These are phyloP conservation scores for Pachliopta kotzebuea DNA, from an alignment of 2,888 invertebrate species.

Conservation along the genomic window DNA sequence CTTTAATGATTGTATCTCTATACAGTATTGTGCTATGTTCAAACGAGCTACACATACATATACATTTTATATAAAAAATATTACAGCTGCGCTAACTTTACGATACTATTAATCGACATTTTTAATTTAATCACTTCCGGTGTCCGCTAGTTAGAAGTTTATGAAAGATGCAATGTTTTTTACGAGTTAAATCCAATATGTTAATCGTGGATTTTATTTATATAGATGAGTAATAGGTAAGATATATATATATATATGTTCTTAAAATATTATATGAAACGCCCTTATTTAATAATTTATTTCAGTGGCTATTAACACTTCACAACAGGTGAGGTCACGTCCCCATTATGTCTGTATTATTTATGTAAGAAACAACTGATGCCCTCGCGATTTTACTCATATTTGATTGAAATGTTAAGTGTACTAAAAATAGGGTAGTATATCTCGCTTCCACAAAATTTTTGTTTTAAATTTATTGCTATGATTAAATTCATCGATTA, in stretches of 20 bases:
- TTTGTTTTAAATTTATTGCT: background rate
- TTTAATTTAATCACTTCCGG: constrained; percentile 2
- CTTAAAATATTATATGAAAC: background rate
- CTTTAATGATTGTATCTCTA: background rate
- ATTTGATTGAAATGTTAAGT: background rate
- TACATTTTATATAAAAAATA: background rate
- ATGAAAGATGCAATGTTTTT: constrained; percentile 1
- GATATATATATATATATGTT: background rate
- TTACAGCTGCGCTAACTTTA: background rate
- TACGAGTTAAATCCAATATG: background rate
- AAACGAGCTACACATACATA: background rate
- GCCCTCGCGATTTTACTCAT: background rate
- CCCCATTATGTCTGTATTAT: constrained; percentile 6
- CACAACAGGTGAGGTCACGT: background rate
- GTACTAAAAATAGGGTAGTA: background rate
- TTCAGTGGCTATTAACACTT: background rate
- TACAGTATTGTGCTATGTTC: background rate
- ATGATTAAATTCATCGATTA: background rate
- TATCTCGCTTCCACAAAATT: background rate
- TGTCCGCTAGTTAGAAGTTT: background rate
- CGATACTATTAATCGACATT: background rate
- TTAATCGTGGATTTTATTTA: background rate
- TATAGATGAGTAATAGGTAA: background rate
- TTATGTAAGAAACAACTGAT: constrained; percentile 3
- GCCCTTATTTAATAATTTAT: background rate